phyloP scores from a whole-genome alignment of 2,113 vertebrate genomes.

The Fregata magnificens region DNA sequence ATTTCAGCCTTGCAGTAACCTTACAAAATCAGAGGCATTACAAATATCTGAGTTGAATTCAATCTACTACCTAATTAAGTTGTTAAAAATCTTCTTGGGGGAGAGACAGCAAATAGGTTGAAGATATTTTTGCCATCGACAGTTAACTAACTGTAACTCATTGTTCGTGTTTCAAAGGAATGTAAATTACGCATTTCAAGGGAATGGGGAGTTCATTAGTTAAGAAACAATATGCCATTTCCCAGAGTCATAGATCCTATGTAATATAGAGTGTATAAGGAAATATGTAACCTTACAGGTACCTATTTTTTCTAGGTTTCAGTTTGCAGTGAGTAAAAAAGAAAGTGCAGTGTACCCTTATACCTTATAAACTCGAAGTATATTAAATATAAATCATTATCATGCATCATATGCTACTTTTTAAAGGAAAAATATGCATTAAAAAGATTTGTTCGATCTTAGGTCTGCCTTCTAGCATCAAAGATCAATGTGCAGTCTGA shows the following conservation, averaged over 20 bases:
- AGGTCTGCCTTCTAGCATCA: slow-evolving; percentile 64
- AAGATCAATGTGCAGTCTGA: slow-evolving; percentile 81
- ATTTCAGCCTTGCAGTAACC: not conserved
- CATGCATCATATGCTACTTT: slow-evolving; percentile 54
- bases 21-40: not conserved
- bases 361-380: slow-evolving; percentile 29
- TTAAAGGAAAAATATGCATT: slow-evolving; percentile 67
- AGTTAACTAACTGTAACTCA: not conserved
- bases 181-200: not conserved
- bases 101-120: not conserved
- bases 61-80: not conserved
- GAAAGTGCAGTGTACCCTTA: not conserved
- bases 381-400: slow-evolving; percentile 63
- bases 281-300: not conserved
- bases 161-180: not conserved
- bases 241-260: not conserved
- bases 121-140: not conserved
- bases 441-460: slow-evolving; percentile 66
- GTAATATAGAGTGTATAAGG: not conserved
- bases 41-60: not conserved
- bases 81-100: not conserved
- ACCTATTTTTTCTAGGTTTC: not conserved
- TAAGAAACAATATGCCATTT: not conserved
- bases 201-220: not conserved
- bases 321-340: not conserved